Conservation (phyloP, 2,113 vertebrate species). For the Bubalus kerabau region DNA sequence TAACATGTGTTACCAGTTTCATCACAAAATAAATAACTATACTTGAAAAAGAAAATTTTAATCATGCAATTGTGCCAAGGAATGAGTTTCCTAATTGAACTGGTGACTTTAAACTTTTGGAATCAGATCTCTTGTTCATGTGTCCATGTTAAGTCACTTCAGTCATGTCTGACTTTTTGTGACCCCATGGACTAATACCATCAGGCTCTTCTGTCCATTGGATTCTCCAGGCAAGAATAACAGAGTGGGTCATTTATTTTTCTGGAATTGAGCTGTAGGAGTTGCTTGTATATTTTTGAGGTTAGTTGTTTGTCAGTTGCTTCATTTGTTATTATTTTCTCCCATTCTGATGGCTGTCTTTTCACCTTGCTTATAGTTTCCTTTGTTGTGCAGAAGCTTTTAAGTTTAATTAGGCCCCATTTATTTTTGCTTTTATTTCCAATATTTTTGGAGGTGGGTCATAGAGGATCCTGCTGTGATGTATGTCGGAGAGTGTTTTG, state of each 20-base stretch:
- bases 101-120: neutral
- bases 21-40: neutral
- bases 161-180: neutral
- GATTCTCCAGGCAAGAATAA: neutral
- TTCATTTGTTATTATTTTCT: no score
- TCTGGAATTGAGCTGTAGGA: no score
- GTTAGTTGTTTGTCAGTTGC: no score
- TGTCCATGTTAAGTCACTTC: neutral
- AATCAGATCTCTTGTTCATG: neutral
- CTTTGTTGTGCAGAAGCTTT: no score
- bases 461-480: no score
- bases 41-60: neutral
- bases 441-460: no score
- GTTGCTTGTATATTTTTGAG: no score
- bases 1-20: neutral
- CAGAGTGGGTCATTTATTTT: neutral
- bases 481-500: no score
- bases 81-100: neutral
- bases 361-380: no score
- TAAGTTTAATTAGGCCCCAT: no score
- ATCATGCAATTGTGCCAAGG: neutral
- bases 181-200: neutral
- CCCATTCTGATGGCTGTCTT: no score
- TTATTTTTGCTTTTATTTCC: no score
- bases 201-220: neutral